Conservation (phyloP, 2,888 invertebrate species). For the Sinotaia quadrata region DNA sequence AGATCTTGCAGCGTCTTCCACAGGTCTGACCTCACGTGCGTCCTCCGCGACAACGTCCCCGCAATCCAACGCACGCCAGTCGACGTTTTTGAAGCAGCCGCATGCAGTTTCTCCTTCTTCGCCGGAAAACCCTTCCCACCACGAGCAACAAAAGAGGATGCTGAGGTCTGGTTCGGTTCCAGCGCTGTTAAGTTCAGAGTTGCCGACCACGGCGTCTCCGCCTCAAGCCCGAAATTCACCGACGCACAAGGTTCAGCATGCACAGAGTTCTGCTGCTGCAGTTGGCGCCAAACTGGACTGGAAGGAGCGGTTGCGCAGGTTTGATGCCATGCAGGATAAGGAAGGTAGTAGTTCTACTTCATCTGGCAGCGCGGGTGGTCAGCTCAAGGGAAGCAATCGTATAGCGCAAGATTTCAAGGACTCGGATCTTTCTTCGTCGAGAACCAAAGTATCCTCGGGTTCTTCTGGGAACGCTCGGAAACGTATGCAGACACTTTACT, state of each 20-base stretch:
- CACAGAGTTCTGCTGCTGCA: background rate
- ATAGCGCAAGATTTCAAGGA: conserved; percentile 41
- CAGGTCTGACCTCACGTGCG: background rate
- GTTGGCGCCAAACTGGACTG: conserved; percentile 23
- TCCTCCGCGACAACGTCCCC: background rate
- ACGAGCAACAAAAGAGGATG: conserved; percentile 25
- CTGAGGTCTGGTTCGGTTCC: conserved; percentile 47
- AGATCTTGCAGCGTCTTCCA: background rate
- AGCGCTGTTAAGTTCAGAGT: conserved; percentile 26
- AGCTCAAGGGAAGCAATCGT: conserved; percentile 12
- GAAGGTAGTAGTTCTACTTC: conserved; percentile 28
- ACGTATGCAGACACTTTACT: conserved; percentile 40
- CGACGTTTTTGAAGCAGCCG: background rate
- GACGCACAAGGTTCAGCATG: too few species aligned
- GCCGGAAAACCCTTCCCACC: background rate
- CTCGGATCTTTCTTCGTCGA: conserved; percentile 42
- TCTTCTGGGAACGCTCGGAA: conserved; percentile 30
- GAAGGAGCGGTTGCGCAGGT: conserved; percentile 20
- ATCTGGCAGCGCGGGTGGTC: conserved; percentile 31
- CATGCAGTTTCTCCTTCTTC: background rate
- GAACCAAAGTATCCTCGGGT: conserved; percentile 33
- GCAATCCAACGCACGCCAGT: background rate
- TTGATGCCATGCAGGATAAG: conserved; percentile 15
- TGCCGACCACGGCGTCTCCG: background rate
- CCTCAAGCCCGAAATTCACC: background rate